Percentiles rank a stretch among this genome's conserved stretches.
phyloP scores from a whole-genome alignment of 64 coral and sea anemone genomes.

The Trachythela sp. region DNA sequence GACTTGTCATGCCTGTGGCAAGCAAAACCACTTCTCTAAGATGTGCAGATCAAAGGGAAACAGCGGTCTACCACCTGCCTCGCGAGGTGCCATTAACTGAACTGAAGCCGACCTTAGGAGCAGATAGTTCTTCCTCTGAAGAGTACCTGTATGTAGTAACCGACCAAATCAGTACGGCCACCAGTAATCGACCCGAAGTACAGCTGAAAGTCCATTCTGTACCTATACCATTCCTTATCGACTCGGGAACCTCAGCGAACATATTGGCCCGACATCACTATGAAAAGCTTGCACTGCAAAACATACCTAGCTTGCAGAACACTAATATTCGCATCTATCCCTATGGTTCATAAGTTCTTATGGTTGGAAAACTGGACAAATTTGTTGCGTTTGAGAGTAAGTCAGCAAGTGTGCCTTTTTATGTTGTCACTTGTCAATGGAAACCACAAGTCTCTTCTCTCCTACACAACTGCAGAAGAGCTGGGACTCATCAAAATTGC shows the following conservation, averaged over 20 bases:
- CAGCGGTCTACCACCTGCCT: background rate
- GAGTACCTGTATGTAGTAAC: slow-evolving; percentile 4
- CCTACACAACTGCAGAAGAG: slow-evolving; percentile 28
- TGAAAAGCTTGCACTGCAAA: slow-evolving; percentile 26
- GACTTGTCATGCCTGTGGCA: slow-evolving; percentile 1
- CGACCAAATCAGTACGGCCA: background rate
- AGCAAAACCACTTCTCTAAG: background rate
- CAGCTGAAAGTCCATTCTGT: slow-evolving; percentile 16
- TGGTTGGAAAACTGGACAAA: slow-evolving; percentile 38
- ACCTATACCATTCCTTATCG: slow-evolving; percentile 1
- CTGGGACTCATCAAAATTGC: slow-evolving; percentile 26
- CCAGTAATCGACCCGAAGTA: background rate
- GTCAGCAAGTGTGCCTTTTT: background rate
- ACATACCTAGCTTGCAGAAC: background rate
- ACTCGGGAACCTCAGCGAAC: slow-evolving; percentile 35
- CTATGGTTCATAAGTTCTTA: slow-evolving; percentile 27
- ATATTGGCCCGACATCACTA: slow-evolving; percentile 6
- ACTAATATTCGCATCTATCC: slow-evolving; percentile 45
- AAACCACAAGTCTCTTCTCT: slow-evolving; percentile 44
- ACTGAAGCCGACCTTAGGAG: background rate
- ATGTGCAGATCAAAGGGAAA: background rate
- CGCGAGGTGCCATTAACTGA: background rate
- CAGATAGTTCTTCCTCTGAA: slow-evolving; percentile 31
- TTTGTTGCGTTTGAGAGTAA: slow-evolving; percentile 19
- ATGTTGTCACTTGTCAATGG: slow-evolving; percentile 32